A percentile compares a stretch with the other conserved stretches of the same genome.
phyloP scores from a whole-genome alignment of 2,888 invertebrate species.

The Eristalis intricaria region DNA sequence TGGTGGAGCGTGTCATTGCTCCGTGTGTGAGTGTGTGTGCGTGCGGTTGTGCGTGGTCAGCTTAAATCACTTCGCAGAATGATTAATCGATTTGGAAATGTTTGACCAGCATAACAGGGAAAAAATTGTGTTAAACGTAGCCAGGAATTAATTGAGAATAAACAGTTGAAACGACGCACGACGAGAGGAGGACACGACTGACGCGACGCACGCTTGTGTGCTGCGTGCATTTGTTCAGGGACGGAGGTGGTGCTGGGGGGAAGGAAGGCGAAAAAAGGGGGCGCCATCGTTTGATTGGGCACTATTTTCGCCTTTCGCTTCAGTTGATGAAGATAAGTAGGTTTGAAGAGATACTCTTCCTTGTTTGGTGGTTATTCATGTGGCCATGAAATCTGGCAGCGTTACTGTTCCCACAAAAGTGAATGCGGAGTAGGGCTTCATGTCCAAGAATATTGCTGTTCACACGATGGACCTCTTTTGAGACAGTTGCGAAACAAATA shows the following conservation, averaged over 20 bases:
- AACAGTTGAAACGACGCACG: not conserved
- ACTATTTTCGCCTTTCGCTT: too few relatives aligned
- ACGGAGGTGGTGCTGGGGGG: not conserved
- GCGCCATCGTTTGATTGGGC: not conserved
- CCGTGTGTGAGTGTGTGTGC: not conserved
- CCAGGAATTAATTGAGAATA: constrained; percentile 45
- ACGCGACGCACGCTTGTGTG: too few relatives aligned
- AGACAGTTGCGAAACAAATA: too few relatives aligned
- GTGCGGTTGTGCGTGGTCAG: not conserved
- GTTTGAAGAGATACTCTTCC: too few relatives aligned
- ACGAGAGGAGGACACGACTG: not conserved
- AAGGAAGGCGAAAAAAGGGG: not conserved
- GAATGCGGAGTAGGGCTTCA: too few relatives aligned
- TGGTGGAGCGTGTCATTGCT: not conserved
- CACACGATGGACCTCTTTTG: too few relatives aligned
- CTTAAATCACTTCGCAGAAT: constrained; percentile 36
- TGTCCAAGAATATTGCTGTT: too few relatives aligned
- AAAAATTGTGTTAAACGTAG: constrained; percentile 18
- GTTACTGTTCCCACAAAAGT: too few relatives aligned
- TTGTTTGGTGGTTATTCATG: too few relatives aligned
- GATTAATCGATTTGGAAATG: constrained; percentile 62
- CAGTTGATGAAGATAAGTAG: too few relatives aligned
- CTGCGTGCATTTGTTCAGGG: not conserved
- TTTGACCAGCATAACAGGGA: constrained; percentile 29
- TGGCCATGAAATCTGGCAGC: too few relatives aligned